Base-by-base conservation (phyloP, 2,888 invertebrate species). In the Caenorhabditis becei region DNA sequence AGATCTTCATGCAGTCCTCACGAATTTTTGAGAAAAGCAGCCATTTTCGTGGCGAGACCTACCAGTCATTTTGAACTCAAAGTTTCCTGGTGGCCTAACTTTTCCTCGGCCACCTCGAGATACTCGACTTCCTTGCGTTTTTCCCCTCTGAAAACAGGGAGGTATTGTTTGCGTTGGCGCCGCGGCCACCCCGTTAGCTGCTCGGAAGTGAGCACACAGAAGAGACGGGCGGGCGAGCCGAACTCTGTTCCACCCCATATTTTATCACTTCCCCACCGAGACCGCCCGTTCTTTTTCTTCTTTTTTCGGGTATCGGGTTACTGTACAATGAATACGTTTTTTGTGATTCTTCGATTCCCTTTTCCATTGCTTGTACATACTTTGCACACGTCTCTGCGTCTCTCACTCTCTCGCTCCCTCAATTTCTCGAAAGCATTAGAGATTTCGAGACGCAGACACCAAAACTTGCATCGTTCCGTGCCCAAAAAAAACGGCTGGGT, bases 211-310 rank as follows among this genome's bases (percentile, higher is more conserved):
- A 61, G 69, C 63, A 65, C 18, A 69, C 53, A 75, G 4, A 67
- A 32, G 47, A 47, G 20, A 51, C n/a, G n/a, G n/a, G n/a, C n/a
- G n/a, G 14, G 41, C 47, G 44, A 56, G 49, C 23, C 47, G 69
- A 77, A 77, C 62, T 62, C 63, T 69, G 67, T 69, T 77, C 77
- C n/a, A n/a, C n/a, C n/a, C n/a, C 69, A 69, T 62, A 77, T 62
- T 69, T 69, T 67, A 77, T 67, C 67, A 67, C 41, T 41, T 41
- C 14, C 32, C 54, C 54, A 28, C 51, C 61, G n/a, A n/a, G n/a
- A 18, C 28, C n/a, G 16, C 2, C 49, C 16, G 14, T 10, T 47
- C 47, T 47, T 47, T 20, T 47, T 18, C 10, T 28, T 14, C 1
- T 20, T 23, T 4, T 23, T 23, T 23, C 18, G 18, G 2, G 20